Base-by-base conservation (phyloP, 1,140 invertebrate species). In the Drosophila bocki region DNA sequence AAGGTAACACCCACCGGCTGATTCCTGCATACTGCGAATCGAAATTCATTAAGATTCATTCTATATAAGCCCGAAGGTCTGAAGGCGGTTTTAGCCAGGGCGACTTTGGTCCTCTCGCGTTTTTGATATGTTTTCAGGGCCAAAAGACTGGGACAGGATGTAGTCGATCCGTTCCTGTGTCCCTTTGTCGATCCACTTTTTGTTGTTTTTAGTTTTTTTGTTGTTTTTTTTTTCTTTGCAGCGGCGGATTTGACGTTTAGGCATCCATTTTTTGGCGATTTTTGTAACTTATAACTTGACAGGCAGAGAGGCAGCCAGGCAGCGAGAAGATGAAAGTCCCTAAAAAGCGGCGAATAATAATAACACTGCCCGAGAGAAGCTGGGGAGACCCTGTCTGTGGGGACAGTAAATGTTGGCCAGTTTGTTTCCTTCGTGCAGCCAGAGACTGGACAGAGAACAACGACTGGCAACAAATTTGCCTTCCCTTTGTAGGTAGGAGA, bases 41-140 rank as follows among this genome's bases (percentile, higher is more conserved):
- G 80, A 88, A 88, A 88, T 88, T 88, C 84, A 88, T 88, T 88
- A 88, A 88, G 84, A 83, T 88, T 88, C 83, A 78, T 83, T 87
- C 84, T 88, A 88, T 88, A 88, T 80, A 74, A 82, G 63, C 71
- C 51, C 71, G 26, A 78, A 48, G 60, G 58, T 69, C 53, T 61
- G 59, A 71, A 72, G 61, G 50, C 41, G 53, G 69, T 6, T 56
- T 70, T 61, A 12, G 57, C 26, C 19, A 6, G 35, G 13, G 37
- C 29, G 17, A 19, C 29, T 53, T 35, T 35, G 44, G 44, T 19
- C 44, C 51, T 15, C 53, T 13, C 45, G 22, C 22, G 22, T 64
- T 57, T 67, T 59, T 74, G 77, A 75, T 64, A 53, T 47, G 47
- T 74, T 64, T 69, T 69, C 45, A 62, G 64, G 74, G 74, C 67